Evolutionary conservation across 1,140 invertebrate species (phyloP).

Genomic region (Zaprionus capensis): DNA sequence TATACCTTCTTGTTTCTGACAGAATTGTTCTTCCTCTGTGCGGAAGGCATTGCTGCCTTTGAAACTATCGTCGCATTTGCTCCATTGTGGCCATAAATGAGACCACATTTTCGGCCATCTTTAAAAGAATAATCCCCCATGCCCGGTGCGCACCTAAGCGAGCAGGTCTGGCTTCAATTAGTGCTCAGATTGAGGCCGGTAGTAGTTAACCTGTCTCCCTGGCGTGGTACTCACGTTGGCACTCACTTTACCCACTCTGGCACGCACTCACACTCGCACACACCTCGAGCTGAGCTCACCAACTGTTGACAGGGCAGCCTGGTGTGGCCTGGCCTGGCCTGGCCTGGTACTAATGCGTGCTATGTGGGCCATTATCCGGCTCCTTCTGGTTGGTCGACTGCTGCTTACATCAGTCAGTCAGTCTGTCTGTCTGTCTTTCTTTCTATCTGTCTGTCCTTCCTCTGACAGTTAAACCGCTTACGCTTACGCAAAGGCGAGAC

Average conservation of each 20-base stretch:
- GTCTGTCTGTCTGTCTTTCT: neutral
- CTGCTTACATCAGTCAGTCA: constrained; percentile 24
- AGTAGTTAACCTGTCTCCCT: neutral
- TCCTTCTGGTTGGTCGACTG: neutral
- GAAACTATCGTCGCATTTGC: too few relatives aligned
- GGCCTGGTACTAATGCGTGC: neutral
- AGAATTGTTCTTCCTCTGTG: too few relatives aligned
- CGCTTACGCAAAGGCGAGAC: constrained; percentile 43
- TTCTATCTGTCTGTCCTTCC: neutral
- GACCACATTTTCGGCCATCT: neutral
- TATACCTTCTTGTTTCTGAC: too few relatives aligned
- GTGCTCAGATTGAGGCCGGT: neutral
- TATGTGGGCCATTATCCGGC: neutral
- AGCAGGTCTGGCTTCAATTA: constrained; percentile 1
- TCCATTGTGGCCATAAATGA: too few relatives aligned
- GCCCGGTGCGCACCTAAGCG: neutral
- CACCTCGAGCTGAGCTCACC: neutral
- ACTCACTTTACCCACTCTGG: too few relatives aligned
- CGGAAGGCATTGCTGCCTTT: too few relatives aligned
- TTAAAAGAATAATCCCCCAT: neutral
- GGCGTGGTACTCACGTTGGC: neutral
- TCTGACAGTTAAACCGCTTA: constrained; percentile 59
- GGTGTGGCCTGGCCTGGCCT: neutral
- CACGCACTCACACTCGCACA: neutral
- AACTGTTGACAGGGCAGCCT: neutral